Evolutionary conservation across 2,797 vertebrate genomes (phyloP).

Genomic region (Scyliorhinus canicula): DNA sequence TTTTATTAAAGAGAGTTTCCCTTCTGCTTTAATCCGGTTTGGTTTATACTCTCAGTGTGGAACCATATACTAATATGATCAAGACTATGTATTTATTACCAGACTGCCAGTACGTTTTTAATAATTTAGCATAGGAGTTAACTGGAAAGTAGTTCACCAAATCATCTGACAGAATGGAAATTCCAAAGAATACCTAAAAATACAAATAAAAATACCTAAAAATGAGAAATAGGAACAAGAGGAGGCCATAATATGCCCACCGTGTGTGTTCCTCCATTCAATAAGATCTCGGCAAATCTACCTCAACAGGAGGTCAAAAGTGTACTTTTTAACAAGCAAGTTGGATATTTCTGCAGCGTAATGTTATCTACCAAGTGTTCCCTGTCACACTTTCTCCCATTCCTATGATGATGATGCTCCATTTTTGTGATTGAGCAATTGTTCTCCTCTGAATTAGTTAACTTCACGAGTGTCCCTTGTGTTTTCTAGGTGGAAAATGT

Average conservation of each 20-base stretch:
- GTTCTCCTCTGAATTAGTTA: background rate
- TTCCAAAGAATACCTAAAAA: background rate
- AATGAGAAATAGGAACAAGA: no score
- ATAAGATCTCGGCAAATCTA: no score
- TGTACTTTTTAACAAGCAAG: no score
- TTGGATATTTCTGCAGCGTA: background rate
- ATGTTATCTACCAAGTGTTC: background rate
- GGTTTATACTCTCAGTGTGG: background rate
- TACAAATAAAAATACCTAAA: no score
- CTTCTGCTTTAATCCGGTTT: background rate
- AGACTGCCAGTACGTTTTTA: background rate
- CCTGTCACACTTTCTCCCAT: background rate
- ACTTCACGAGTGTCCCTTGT: background rate
- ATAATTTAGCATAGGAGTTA: background rate
- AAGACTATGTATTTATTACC: background rate
- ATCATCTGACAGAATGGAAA: background rate
- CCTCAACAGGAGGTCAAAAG: no score
- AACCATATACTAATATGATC: background rate
- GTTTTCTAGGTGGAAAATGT: background rate
- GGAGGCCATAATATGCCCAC: no score
- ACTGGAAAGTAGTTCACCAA: background rate
- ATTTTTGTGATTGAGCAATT: background rate
- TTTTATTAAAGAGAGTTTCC: background rate
- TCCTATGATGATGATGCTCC: background rate
- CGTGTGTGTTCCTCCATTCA: no score